Percentiles rank a stretch among this genome's conserved stretches.
phyloP scores from a whole-genome alignment of 2,797 vertebrate genomes.

The Hippopotamyrus pictus region DNA sequence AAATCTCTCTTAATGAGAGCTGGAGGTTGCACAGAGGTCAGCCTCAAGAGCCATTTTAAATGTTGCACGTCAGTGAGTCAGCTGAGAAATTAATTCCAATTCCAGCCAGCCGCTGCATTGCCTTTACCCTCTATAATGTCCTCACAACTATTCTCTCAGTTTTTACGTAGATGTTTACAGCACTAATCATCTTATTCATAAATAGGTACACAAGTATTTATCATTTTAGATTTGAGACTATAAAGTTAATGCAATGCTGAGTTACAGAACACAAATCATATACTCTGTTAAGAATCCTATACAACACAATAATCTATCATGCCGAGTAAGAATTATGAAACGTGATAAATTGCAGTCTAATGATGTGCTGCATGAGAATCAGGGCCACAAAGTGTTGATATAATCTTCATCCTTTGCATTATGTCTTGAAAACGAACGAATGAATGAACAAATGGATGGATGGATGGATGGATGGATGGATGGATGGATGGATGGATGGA shows the following conservation, averaged over 20 bases:
- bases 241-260: background rate
- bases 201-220: background rate
- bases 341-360: background rate
- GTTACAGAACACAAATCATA: background rate
- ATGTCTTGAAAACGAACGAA: background rate
- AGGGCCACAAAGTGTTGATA: background rate
- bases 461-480: too few species aligned
- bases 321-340: background rate
- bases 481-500: background rate
- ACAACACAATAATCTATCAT: background rate
- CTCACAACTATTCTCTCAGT: background rate
- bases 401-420: background rate
- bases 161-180: background rate
- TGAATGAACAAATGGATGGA: background rate
- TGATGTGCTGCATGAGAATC: background rate
- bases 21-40: background rate
- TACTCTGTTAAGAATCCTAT: background rate
- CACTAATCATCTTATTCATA: background rate
- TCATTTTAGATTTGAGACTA: background rate
- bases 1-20: slow-evolving; percentile 14
- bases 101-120: background rate
- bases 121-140: background rate
- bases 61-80: slow-evolving; percentile 3
- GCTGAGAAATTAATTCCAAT: slow-evolving; percentile 10
- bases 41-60: slow-evolving; percentile 12